These are phyloP conservation scores for Callosobruchus maculatus DNA, from an alignment of 2,888 invertebrate genomes.

Conservation along the genomic window DNA sequence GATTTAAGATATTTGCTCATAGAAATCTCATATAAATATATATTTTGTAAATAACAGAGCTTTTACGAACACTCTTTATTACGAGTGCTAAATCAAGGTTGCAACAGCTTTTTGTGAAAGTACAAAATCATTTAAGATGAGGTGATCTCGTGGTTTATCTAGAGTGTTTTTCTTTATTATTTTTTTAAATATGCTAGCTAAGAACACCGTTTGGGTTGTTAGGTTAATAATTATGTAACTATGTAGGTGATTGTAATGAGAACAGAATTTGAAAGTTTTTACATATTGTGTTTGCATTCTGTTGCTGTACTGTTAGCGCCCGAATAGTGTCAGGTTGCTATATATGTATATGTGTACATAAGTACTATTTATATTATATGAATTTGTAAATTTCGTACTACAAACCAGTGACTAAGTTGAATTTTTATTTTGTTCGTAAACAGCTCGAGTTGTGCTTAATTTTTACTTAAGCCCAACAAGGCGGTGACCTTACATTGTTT, in stretches of 20 bases:
- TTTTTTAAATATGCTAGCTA: slow-evolving; percentile 31
- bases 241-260: slow-evolving; percentile 20
- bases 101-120: slow-evolving; percentile 35
- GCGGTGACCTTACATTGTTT: not conserved
- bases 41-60: slow-evolving; percentile 12
- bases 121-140: slow-evolving; percentile 48
- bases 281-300: slow-evolving; percentile 19
- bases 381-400: slow-evolving; percentile 45
- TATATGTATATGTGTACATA: slow-evolving; percentile 40
- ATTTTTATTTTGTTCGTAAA: slow-evolving; percentile 19
- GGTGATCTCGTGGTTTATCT: slow-evolving; percentile 46
- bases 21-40: slow-evolving; percentile 24
- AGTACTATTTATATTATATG: slow-evolving; percentile 35
- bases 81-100: slow-evolving; percentile 22
- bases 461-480: not conserved
- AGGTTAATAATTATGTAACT: slow-evolving; percentile 11
- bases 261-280: slow-evolving; percentile 17
- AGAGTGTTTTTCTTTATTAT: slow-evolving; percentile 36
- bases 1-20: slow-evolving; percentile 21
- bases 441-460: not conserved
- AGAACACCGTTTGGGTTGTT: slow-evolving; percentile 25
- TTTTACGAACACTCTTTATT: slow-evolving; percentile 1
- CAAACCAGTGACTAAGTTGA: slow-evolving; percentile 27
- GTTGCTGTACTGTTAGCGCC: slow-evolving; percentile 21
- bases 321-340: slow-evolving; percentile 28